Conservation (phyloP, 2,113 vertebrate genomes). For the Jacana jacana region DNA sequence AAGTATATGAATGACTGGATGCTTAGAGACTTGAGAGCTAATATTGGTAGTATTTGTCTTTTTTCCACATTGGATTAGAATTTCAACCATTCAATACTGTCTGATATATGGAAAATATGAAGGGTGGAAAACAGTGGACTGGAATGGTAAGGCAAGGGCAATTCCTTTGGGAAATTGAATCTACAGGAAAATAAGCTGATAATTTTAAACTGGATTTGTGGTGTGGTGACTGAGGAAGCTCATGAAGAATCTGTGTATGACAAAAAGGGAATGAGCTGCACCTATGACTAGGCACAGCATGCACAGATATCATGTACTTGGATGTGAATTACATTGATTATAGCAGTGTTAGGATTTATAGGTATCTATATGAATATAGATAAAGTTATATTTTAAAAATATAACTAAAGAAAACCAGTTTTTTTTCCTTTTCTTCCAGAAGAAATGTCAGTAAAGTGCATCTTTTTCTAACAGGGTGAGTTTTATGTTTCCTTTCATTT, state of each 20-base stretch:
- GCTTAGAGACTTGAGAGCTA: not conserved
- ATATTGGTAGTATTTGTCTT: not conserved
- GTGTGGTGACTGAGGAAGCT: not conserved
- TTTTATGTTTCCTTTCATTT: not conserved
- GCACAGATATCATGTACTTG: not conserved
- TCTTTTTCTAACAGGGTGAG: not conserved
- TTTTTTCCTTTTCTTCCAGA: not conserved
- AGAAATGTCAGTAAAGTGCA: not conserved
- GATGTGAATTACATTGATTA: not conserved
- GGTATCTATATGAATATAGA: not conserved
- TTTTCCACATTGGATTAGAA: fast-evolving
- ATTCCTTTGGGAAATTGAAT: not conserved
- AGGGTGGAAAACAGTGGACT: not conserved
- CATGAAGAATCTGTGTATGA: not conserved
- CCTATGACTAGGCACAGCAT: not conserved
- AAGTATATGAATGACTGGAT: not conserved
- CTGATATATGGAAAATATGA: not conserved
- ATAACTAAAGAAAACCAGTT: fast-evolving
- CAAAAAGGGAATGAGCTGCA: not conserved
- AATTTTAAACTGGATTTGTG: not conserved
- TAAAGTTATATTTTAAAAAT: not conserved
- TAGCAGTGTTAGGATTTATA: not conserved
- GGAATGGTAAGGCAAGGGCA: not conserved
- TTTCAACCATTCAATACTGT: not conserved
- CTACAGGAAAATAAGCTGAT: not conserved